Evolutionary conservation across 1,140 invertebrate genomes (phyloP), one percentile per base, ranked within the genome.

Genomic region (Thaumetopoea pityocampa): DNA sequence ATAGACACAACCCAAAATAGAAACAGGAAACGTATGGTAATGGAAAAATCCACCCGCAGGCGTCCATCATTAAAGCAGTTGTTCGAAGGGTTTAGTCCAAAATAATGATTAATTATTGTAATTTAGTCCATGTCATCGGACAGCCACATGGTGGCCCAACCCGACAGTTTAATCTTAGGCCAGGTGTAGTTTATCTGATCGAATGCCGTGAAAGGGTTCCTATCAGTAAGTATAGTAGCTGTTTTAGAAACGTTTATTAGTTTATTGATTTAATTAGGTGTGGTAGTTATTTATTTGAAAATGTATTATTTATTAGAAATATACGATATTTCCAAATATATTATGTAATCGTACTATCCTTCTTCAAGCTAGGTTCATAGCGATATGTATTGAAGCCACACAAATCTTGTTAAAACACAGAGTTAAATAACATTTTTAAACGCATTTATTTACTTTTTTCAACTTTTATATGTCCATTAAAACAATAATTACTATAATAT

Each of bases 141-240:
- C 57, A 19, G 40, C 50, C 66, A 67, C 54, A 67, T 67, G 63
- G 42, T 17, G 47, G 32, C 29, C 44, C 60, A 59, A 47, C 60
- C 66, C 60, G 45, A 65, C 57, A 54, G 60, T 73, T 68, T 68
- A 71, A 67, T 67, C 57, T 66, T 49, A 51, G 41, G 41, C 77
- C 77, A 78, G 77, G 73, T 76, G 69, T 43, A 47, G 37, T 63
- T 73, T 77, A 81, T 78, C 77, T 72, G 77, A 81, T 81, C 51
- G 48, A 51, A 46, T 45, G 47, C 36, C 56, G 34, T 60, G 41
- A 67, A 68, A 64, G 62, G 68, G 65, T 67, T 68, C 28, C 22
- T 42, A 34, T 41, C 40, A 7, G 34, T 37, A 32, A 28, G 12
- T n/a, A n/a, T 37, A 30, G 34, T 24, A 45, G 30, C 17, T 16